These are phyloP conservation scores for Centropyge bicolor DNA, from an alignment of 2,797 vertebrate species.

Conservation along the genomic window DNA sequence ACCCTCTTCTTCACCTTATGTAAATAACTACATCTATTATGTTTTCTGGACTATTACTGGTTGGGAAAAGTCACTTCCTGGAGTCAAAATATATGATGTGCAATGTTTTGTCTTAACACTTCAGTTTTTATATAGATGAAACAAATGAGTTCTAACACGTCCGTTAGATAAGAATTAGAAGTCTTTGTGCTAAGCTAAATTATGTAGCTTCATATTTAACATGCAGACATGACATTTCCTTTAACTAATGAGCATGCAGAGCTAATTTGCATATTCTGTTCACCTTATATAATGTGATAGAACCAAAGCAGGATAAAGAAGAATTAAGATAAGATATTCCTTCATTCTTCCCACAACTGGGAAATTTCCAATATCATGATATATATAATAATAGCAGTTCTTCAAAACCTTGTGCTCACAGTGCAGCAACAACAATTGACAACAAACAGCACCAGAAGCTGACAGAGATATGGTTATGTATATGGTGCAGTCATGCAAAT, in stretches of 20 bases:
- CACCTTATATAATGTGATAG: neutral
- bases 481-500: conserved; percentile 24
- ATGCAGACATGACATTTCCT: neutral
- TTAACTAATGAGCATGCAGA: neutral
- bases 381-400: neutral
- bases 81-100: no score
- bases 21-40: neutral
- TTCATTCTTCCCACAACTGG: no score
- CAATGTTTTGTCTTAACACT: no score
- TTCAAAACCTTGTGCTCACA: neutral
- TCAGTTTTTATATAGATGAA: no score
- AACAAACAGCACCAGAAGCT: neutral
- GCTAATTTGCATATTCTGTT: neutral
- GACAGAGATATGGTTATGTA: conserved; percentile 19
- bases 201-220: neutral
- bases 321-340: neutral
- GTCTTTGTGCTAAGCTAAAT: neutral
- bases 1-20: neutral
- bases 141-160: neutral
- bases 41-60: neutral
- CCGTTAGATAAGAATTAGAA: neutral
- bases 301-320: neutral
- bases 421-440: neutral
- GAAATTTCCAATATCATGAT: no score
- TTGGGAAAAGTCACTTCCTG: neutral